Evolutionary conservation across 1,140 invertebrate genomes (phyloP).

Genomic region (Branchinecta lynchi): DNA sequence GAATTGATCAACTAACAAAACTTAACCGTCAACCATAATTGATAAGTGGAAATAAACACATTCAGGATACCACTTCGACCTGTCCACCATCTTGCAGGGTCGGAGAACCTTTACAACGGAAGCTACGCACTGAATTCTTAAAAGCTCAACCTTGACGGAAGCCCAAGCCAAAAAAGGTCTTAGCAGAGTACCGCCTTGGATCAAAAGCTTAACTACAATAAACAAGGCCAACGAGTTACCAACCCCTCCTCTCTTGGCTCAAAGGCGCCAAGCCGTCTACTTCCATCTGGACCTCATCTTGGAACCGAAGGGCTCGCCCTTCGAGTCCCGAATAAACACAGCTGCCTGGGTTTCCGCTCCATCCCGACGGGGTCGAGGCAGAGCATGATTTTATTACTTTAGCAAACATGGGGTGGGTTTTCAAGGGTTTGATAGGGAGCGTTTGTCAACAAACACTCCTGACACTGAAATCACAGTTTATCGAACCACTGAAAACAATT

Average conservation of each 20-base stretch:
- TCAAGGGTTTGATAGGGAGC: constrained; percentile 1
- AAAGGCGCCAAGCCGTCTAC: background rate
- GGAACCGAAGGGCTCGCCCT: background rate
- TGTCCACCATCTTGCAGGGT: too few relatives aligned
- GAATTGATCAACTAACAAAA: too few relatives aligned
- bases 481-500: constrained; percentile 4
- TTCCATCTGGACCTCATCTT: background rate
- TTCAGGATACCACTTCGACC: too few relatives aligned
- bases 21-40: too few relatives aligned
- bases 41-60: too few relatives aligned
- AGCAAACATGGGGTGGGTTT: constrained; percentile 3
- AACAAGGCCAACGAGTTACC: background rate
- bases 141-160: background rate
- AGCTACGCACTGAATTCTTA: too few relatives aligned
- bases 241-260: background rate
- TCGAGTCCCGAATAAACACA: background rate
- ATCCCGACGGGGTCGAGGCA: background rate
- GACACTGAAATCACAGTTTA: constrained; percentile 4
- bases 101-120: too few relatives aligned
- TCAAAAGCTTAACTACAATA: background rate
- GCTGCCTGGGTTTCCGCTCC: background rate
- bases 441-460: constrained; percentile 11
- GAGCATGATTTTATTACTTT: constrained; percentile 7
- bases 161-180: background rate
- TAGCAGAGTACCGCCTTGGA: background rate